phyloP scores from a whole-genome alignment of 2,797 vertebrate species.

The Sebastes cheni region DNA sequence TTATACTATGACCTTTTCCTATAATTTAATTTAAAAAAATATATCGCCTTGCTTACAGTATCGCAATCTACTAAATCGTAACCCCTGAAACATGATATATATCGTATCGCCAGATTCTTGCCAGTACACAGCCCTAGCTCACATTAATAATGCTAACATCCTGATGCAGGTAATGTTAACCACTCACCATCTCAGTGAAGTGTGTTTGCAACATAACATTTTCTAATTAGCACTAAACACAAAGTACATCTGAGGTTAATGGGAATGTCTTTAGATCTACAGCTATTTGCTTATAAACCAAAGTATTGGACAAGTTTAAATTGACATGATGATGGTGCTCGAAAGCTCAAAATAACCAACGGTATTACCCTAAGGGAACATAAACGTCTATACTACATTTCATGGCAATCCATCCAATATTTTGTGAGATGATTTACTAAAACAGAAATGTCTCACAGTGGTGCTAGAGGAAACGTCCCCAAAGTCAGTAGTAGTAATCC shows the following conservation, averaged over 20 bases:
- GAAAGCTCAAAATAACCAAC: too few relatives aligned
- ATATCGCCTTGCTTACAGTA: too few relatives aligned
- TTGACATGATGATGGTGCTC: background rate
- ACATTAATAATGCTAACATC: background rate
- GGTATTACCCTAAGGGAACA: background rate
- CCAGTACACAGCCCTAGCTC: too few relatives aligned
- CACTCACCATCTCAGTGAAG: background rate
- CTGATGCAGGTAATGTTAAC: background rate
- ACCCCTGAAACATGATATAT: too few relatives aligned
- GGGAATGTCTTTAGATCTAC: background rate
- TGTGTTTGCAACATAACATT: too few relatives aligned
- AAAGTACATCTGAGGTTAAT: background rate
- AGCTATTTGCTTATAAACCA: background rate
- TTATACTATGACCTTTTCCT: too few relatives aligned
- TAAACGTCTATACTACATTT: background rate
- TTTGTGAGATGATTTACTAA: background rate
- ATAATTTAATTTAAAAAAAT: too few relatives aligned
- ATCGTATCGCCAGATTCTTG: too few relatives aligned
- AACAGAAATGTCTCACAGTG: background rate
- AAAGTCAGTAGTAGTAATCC: background rate
- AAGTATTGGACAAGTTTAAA: background rate
- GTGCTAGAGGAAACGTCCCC: too few relatives aligned
- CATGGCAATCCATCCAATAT: background rate
- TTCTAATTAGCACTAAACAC: too few relatives aligned
- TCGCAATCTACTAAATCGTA: too few relatives aligned